Conservation (phyloP, 2,113 vertebrate genomes). For the Parotia lawesii region DNA sequence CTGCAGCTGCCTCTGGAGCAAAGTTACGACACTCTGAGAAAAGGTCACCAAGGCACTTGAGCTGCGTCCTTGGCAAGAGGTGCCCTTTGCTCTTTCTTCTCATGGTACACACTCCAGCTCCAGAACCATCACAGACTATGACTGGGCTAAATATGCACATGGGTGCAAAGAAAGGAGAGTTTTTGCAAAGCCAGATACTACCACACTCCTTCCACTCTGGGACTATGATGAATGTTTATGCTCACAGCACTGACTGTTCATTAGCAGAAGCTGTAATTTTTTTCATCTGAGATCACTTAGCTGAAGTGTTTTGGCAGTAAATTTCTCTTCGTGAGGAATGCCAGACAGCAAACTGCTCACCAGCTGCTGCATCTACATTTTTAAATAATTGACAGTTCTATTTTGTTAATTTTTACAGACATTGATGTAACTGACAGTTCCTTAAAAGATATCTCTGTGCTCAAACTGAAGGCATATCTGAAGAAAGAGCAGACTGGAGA, state of each 20-base stretch:
- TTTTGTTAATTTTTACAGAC: constrained; percentile 17
- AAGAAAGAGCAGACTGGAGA: neutral
- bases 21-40: neutral
- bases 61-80: neutral
- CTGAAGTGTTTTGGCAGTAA: constrained; percentile 28
- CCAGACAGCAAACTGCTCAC: constrained; percentile 24
- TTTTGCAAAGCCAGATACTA: neutral
- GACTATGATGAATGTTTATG: neutral
- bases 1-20: neutral
- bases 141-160: neutral
- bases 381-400: neutral
- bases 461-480: neutral
- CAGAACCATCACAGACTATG: neutral
- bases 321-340: neutral
- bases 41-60: neutral
- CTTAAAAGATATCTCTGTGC: neutral
- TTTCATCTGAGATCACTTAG: constrained; percentile 36
- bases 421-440: neutral
- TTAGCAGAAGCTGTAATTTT: constrained; percentile 45
- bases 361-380: constrained; percentile 28
- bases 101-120: neutral
- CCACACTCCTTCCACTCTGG: neutral
- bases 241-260: neutral
- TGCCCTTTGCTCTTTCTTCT: neutral
- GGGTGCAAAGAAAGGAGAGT: neutral